A percentile compares a stretch with the other conserved stretches of the same genome.
Conservation (phyloP, 2,888 invertebrate genomes). For the Polia nebulosa region DNA sequence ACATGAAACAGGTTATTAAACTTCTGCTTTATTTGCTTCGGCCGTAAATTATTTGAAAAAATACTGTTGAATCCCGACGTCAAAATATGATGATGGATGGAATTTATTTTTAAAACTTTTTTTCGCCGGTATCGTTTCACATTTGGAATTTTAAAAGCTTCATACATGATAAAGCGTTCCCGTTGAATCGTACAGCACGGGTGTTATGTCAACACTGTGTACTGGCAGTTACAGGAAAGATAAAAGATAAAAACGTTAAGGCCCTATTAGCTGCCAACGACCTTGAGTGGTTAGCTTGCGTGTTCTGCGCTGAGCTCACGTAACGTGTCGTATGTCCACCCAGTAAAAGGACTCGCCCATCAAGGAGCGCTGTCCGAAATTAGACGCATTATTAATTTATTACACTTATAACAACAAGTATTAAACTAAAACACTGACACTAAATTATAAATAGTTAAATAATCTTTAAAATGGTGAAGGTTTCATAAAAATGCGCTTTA, state of each 20-base stretch:
- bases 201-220: constrained; percentile 30
- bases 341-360: no score
- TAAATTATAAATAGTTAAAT: no score
- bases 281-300: no score
- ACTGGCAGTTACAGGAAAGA: constrained; percentile 6
- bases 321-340: no score
- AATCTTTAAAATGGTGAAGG: no score
- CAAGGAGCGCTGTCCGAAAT: no score
- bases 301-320: no score
- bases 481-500: no score
- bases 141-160: constrained; percentile 49
- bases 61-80: constrained; percentile 32
- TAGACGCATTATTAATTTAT: no score
- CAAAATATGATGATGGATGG: constrained; percentile 50
- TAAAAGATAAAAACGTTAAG: constrained; percentile 38
- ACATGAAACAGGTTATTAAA: constrained; percentile 16
- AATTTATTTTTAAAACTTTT: constrained; percentile 38
- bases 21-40: constrained; percentile 17
- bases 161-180: constrained; percentile 26
- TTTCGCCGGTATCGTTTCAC: constrained; percentile 24
- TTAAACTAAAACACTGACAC: no score
- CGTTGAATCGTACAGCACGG: constrained; percentile 22
- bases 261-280: no score
- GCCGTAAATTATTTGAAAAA: constrained; percentile 44
- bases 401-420: no score